These are phyloP conservation scores for Numenius arquata DNA, from an alignment of 2,113 vertebrate genomes.

Conservation along the genomic window DNA sequence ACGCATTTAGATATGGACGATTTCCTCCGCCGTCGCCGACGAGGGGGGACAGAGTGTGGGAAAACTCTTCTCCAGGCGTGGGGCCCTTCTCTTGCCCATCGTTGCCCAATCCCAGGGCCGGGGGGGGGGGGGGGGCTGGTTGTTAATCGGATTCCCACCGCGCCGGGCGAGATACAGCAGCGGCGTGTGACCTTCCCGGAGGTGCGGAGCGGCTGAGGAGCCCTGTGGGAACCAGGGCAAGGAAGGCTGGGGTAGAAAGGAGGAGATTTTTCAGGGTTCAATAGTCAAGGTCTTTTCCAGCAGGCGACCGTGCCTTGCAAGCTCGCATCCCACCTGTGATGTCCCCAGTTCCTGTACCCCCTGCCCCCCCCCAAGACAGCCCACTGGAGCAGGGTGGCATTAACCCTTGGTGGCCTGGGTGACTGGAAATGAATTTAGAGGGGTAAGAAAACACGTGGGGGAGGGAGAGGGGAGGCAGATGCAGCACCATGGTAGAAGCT, in stretches of 20 bases:
- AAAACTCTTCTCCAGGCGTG: constrained; percentile 68
- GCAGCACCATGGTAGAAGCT: rapidly evolving
- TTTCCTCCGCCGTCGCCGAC: constrained; percentile 80
- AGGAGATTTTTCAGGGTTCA: constrained; percentile 63
- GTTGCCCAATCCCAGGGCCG: constrained; percentile 24
- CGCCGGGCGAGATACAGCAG: not conserved
- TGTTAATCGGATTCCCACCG: constrained; percentile 70
- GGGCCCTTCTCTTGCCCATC: constrained; percentile 46
- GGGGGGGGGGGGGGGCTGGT: not conserved
- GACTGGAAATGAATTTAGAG: not conserved
- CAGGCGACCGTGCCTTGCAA: not conserved
- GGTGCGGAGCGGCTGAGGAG: constrained; percentile 13
- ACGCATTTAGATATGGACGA: constrained; percentile 85
- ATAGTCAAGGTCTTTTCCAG: constrained; percentile 50
- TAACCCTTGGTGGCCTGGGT: constrained; percentile 19
- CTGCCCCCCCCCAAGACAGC: no score
- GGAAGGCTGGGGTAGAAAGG: not conserved
- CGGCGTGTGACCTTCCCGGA: constrained; percentile 60
- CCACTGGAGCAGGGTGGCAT: rapidly evolving
- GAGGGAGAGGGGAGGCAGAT: not conserved
- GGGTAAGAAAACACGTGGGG: rapidly evolving
- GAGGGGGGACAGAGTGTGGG: constrained; percentile 78
- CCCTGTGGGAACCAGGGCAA: constrained; percentile 63
- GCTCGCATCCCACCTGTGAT: constrained; percentile 48
- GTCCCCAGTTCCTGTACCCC: not conserved